Evolutionary conservation across 2,888 invertebrate species (phyloP).

Genomic region (Lutraria lutraria): DNA sequence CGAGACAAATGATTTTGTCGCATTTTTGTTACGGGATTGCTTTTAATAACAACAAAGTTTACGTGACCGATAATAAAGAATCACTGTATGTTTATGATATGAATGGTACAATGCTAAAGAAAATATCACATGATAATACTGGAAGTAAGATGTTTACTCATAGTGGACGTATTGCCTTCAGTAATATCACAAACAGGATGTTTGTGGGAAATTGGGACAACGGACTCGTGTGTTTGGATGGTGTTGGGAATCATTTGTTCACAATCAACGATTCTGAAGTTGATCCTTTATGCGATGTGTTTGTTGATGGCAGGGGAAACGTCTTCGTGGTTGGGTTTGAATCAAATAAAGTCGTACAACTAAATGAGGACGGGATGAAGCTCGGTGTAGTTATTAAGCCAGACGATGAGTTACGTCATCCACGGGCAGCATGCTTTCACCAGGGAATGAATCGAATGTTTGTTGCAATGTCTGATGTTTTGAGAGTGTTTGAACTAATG

Average conservation of each 20-base stretch:
- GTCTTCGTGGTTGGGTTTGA: conserved; percentile 24
- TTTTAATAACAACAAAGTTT: conserved; percentile 18
- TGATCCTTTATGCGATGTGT: not conserved
- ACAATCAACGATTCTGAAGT: not conserved
- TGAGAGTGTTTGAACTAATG: not conserved
- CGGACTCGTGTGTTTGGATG: conserved; percentile 19
- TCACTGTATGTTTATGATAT: conserved; percentile 26
- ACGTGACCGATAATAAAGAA: not conserved
- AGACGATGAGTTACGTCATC: not conserved
- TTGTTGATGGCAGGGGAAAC: conserved; percentile 12
- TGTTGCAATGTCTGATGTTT: not conserved
- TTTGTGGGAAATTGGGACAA: not conserved
- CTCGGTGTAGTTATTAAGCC: not conserved
- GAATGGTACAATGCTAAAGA: conserved; percentile 5
- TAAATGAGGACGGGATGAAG: conserved; percentile 23
- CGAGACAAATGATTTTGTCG: not conserved
- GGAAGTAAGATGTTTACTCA: conserved; percentile 4
- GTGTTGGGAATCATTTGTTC: not conserved
- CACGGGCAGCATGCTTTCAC: conserved; percentile 12
- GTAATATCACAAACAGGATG: not conserved
- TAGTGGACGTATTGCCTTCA: not conserved
- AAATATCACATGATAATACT: conserved; percentile 17
- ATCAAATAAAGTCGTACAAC: conserved; percentile 26
- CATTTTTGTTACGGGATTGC: conserved; percentile 31
- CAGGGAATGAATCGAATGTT: not conserved